phyloP scores from a whole-genome alignment of 2,113 vertebrate species.

The Trichomycterus rosablanca region DNA sequence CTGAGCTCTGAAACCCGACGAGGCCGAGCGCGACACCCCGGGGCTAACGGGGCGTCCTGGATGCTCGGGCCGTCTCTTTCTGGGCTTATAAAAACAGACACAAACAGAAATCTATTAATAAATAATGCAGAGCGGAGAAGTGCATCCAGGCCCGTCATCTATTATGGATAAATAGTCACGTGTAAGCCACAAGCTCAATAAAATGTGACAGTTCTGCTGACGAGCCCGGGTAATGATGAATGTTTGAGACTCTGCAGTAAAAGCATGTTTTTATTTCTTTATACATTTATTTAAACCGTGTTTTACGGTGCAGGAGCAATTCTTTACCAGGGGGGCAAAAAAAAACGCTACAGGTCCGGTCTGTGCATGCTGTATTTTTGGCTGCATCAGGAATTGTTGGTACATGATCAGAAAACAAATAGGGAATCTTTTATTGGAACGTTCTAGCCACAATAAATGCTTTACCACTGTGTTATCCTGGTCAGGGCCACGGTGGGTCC shows the following conservation, averaged over 20 bases:
- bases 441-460: no score
- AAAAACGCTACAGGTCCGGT: no score
- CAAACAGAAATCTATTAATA: conserved; percentile 44
- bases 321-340: neutral
- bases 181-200: conserved; percentile 23
- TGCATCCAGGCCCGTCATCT: conserved; percentile 37
- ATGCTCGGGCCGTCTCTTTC: neutral
- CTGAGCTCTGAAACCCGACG: conserved; percentile 36
- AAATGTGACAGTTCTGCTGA: conserved; percentile 43
- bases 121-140: conserved; percentile 40
- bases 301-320: neutral
- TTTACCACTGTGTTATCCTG: no score
- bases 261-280: conserved; percentile 10
- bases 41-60: conserved; percentile 13
- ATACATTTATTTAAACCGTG: neutral
- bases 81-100: conserved; percentile 33
- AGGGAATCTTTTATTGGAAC: no score
- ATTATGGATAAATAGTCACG: conserved; percentile 46
- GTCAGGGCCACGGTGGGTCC: no score
- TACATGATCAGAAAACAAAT: no score
- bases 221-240: conserved; percentile 30
- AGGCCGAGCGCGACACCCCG: conserved; percentile 7
- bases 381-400: no score
- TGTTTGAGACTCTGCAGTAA: conserved; percentile 8
- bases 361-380: no score